A percentile compares a stretch with the other conserved stretches of the same genome.
These are phyloP conservation scores for Oncorhynchus clarkii DNA, from an alignment of 2,113 vertebrate genomes.

Conservation along the genomic window DNA sequence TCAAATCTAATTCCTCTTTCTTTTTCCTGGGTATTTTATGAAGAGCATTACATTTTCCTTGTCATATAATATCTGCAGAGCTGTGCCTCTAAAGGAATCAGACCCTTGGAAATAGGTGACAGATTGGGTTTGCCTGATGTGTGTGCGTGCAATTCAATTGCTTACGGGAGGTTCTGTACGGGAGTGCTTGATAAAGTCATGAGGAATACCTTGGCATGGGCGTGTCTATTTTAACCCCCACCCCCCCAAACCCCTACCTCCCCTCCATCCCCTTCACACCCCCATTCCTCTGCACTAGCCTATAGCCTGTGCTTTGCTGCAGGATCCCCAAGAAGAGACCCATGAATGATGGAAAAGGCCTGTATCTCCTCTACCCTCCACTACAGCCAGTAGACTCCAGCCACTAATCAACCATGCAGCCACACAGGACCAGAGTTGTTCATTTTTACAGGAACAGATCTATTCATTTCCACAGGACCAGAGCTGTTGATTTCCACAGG, in stretches of 20 bases:
- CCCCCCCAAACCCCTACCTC: neutral
- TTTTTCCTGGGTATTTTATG: constrained; percentile 81
- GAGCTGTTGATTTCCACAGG: constrained; percentile 60
- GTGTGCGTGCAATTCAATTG: neutral
- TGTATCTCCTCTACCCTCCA: neutral
- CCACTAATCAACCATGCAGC: constrained; percentile 60
- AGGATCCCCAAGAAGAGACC: constrained; percentile 61
- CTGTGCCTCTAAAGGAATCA: constrained; percentile 92
- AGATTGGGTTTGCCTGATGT: constrained; percentile 89
- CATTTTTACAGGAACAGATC: constrained; percentile 43
- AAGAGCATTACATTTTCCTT: constrained; percentile 96
- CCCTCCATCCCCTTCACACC: neutral
- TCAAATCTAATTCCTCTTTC: constrained; percentile 86
- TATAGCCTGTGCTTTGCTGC: constrained; percentile 18
- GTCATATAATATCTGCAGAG: constrained; percentile 92
- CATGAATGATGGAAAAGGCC: constrained; percentile 65
- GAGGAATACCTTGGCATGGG: neutral
- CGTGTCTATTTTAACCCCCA: neutral
- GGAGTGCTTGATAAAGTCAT: constrained; percentile 36
- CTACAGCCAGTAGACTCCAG: constrained; percentile 46
- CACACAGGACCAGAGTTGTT: constrained; percentile 53
- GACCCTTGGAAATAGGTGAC: constrained; percentile 88
- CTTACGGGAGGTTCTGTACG: constrained; percentile 42
- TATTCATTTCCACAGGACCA: constrained; percentile 23
- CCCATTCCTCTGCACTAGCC: neutral